Evolutionary conservation across 37 sponge, comb jelly and placozoan species (phyloP), one percentile per base, ranked within the genome.

Genomic region (Halichondria panicea): DNA sequence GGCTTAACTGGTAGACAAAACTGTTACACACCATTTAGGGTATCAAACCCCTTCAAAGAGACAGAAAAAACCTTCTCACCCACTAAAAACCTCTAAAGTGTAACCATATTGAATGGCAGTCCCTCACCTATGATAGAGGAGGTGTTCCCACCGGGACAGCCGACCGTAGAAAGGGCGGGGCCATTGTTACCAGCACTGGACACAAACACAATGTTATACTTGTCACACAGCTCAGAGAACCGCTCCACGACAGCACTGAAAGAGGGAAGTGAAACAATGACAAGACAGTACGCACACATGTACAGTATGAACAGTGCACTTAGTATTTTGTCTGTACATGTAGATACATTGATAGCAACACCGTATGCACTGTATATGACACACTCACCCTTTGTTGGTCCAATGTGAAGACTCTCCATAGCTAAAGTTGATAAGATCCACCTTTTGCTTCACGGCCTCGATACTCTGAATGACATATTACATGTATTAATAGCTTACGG

Each of bases 101-200:
- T n/a, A n/a, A n/a, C n/a, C n/a, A n/a, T n/a, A n/a, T 64, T 31
- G 7, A 58, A 7, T 64, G 37, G 11, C 9, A 36, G 4, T 12
- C 18, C 25, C 89, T 60, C 24, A 92, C 93, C 89, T 61, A 94
- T 93, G 28, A 96, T 36, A 42, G 88, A 80, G 43, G 71, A 43
- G 18, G 87, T 82, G 68, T 87, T 90, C n/a, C 92, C 95, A 30
- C 95, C 97, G 39, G 97, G 97, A 38, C 90, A 90, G 0, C 97
- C 97, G n/a, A 91, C 89, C 28, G 97, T 88, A 18, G 87, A 84
- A 22, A 96, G 85, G 30, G 83, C 85, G 5, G 97, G 97, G 4
- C 97, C 97, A 81, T 90, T 91, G 81, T 96, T 96, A 12, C 97
- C 97, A 43, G 97, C 94, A 78, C 95, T 91, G 59, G 89, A 71